A percentile compares a stretch with the other conserved stretches of the same genome.
These are phyloP conservation scores for Chirona hameri DNA, from an alignment of 2,888 invertebrate genomes.

Conservation along the genomic window DNA sequence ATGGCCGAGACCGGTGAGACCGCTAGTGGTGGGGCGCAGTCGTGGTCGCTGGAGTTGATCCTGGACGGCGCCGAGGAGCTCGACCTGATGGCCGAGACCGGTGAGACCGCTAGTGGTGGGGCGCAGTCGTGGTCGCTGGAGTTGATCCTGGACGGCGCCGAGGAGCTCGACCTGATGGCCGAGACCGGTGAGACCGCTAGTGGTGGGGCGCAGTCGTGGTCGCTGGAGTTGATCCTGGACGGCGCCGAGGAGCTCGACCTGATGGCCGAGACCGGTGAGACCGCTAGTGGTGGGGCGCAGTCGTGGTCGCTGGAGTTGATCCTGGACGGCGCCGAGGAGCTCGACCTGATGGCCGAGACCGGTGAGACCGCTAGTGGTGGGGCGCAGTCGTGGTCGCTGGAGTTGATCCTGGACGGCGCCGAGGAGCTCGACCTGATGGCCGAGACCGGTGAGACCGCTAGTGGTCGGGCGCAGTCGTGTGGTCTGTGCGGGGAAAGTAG, in stretches of 20 bases:
- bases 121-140: slow-evolving; percentile 66
- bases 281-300: slow-evolving; percentile 6
- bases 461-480: background rate
- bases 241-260: slow-evolving; percentile 81
- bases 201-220: slow-evolving; percentile 43
- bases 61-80: slow-evolving; percentile 88
- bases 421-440: slow-evolving; percentile 79
- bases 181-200: slow-evolving; percentile 57
- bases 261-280: slow-evolving; percentile 64
- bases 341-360: slow-evolving; percentile 70
- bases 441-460: slow-evolving; percentile 57
- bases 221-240: slow-evolving; percentile 89
- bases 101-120: slow-evolving; percentile 41
- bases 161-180: slow-evolving; percentile 75
- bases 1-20: slow-evolving; percentile 65
- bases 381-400: slow-evolving; percentile 62
- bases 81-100: slow-evolving; percentile 70
- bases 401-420: slow-evolving; percentile 84
- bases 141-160: slow-evolving; percentile 83
- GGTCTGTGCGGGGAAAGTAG: no score
- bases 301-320: slow-evolving; percentile 81
- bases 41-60: slow-evolving; percentile 81
- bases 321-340: slow-evolving; percentile 86
- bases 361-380: slow-evolving; percentile 46
- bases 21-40: slow-evolving; percentile 2